Percentiles rank a stretch among this genome's conserved stretches.
Conservation (phyloP, 2,888 invertebrate species). For the Artemia sinica region DNA sequence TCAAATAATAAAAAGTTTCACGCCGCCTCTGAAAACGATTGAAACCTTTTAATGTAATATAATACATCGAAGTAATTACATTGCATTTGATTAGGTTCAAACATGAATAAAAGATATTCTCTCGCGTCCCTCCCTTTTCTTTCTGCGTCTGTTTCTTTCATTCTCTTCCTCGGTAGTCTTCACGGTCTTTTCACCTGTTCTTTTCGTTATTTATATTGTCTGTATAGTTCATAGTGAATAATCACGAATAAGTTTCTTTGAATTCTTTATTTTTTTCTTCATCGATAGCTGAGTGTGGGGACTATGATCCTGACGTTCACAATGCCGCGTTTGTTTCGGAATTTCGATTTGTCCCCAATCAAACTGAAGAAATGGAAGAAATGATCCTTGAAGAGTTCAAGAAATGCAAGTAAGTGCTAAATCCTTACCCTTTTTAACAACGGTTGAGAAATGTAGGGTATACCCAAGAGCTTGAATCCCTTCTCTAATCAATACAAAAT, state of each 20-base stretch:
- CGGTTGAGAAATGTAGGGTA: neutral
- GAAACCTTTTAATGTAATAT: no score
- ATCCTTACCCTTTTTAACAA: neutral
- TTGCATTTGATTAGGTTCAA: neutral
- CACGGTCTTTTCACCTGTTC: neutral
- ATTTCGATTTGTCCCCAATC: slow-evolving; percentile 88
- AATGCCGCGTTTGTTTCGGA: slow-evolving; percentile 94
- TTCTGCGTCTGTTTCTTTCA: neutral
- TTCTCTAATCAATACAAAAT: neutral
- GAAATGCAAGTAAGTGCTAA: slow-evolving; percentile 41
- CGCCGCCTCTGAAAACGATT: no score
- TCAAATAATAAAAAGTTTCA: no score
- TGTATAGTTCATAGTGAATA: slow-evolving; percentile 13
- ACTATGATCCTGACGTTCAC: slow-evolving; percentile 78
- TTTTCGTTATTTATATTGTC: neutral
- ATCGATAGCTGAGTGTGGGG: slow-evolving; percentile 73
- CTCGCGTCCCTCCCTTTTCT: no score
- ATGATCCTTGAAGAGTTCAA: slow-evolving; percentile 81
- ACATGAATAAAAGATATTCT: no score
- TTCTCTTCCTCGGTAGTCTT: no score
- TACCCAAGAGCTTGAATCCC: slow-evolving; percentile 15
- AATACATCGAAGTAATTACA: neutral
- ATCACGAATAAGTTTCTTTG: neutral
- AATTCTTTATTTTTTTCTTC: neutral
- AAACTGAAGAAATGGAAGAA: slow-evolving; percentile 90